Evolutionary conservation across 2,797 vertebrate genomes (phyloP).

Genomic region (Eurystomus glaucurus): DNA sequence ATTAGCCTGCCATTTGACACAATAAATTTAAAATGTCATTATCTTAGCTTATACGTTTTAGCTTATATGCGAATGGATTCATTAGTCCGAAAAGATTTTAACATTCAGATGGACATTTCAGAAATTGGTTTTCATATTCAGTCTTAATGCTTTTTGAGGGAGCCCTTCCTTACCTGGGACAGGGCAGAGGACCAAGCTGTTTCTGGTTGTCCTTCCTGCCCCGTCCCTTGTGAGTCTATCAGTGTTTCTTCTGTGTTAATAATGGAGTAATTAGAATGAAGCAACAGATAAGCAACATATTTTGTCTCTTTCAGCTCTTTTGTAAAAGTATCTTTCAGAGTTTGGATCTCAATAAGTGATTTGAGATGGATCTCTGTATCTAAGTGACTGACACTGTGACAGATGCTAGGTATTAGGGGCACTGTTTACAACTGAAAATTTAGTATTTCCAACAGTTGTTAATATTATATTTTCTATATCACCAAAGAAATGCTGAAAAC

Average conservation of each 20-base stretch:
- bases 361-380: neutral
- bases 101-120: neutral
- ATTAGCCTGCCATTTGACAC: neutral
- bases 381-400: neutral
- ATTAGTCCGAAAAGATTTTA: neutral
- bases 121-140: neutral
- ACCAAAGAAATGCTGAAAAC: neutral
- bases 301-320: neutral
- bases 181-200: neutral
- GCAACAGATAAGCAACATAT: neutral
- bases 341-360: neutral
- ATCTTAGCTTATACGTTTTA: neutral
- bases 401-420: rapidly evolving
- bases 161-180: neutral
- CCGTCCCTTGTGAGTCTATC: neutral
- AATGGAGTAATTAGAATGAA: neutral
- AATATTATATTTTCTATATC: neutral
- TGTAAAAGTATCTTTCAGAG: neutral
- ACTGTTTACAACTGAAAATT: neutral
- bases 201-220: neutral
- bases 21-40: neutral
- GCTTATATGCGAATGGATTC: neutral
- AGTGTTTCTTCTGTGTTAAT: neutral
- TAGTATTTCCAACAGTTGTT: neutral
- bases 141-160: neutral